Conservation (phyloP, 2,113 vertebrate species). For the Psammodynastes pulverulentus region DNA sequence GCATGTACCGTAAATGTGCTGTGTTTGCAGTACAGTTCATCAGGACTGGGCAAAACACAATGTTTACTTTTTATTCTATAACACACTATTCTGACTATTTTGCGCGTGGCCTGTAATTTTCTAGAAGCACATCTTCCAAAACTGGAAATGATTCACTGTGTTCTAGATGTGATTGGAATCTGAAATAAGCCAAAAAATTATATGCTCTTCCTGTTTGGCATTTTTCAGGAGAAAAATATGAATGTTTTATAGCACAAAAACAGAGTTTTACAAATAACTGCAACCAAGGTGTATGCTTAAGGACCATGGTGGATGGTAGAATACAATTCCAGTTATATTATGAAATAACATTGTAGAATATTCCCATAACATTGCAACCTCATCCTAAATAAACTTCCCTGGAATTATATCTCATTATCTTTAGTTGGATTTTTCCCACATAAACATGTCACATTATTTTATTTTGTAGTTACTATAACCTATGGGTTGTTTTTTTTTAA, state of each 20-base stretch:
- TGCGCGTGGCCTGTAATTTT: background rate
- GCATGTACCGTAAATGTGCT: background rate
- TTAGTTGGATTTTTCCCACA: background rate
- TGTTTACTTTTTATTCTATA: background rate
- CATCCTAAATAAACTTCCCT: background rate
- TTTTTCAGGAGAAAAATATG: background rate
- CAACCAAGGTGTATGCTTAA: background rate
- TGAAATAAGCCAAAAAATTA: background rate
- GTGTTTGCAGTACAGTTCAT: background rate
- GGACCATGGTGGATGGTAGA: background rate
- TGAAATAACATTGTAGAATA: background rate
- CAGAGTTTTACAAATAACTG: background rate
- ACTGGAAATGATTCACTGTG: background rate
- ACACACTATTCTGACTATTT: background rate
- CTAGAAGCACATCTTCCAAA: background rate
- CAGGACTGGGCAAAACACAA: background rate
- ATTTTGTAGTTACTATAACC: background rate
- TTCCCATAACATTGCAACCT: background rate
- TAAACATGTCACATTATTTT: background rate
- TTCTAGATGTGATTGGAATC: background rate
- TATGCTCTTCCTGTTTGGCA: background rate
- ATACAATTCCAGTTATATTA: background rate
- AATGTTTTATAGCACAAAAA: background rate
- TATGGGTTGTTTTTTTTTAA: background rate
- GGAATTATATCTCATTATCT: background rate